phyloP scores from a whole-genome alignment of 1,140 invertebrate genomes.

The Camponotus floridanus region DNA sequence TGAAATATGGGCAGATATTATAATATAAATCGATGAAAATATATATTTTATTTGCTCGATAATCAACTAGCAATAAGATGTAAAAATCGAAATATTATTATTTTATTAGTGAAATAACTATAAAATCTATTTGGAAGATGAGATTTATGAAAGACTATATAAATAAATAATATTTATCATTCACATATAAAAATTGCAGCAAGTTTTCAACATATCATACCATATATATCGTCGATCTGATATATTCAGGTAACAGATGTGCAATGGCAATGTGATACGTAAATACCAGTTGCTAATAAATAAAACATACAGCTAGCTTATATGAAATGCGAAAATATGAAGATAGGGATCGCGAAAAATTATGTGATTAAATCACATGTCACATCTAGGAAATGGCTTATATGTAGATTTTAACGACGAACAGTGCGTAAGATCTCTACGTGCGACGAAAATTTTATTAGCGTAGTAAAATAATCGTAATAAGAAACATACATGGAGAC shows the following conservation, averaged over 20 bases:
- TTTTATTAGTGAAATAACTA: neutral
- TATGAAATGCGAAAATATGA: neutral
- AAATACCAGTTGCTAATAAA: slow-evolving; percentile 11
- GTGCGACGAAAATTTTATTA: slow-evolving; percentile 18
- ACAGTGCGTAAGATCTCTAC: neutral
- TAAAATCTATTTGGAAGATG: neutral
- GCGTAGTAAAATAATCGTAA: slow-evolving; percentile 40
- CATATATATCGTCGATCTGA: neutral
- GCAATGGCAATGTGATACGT: neutral
- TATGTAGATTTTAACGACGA: neutral
- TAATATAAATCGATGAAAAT: neutral
- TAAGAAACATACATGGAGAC: neutral
- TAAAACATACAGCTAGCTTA: too few species aligned
- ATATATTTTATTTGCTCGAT: neutral
- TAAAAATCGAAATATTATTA: neutral
- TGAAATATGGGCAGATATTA: neutral
- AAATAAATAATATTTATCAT: neutral
- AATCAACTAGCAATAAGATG: neutral
- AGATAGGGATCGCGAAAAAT: neutral
- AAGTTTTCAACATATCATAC: neutral
- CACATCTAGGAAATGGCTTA: neutral
- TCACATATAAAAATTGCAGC: neutral
- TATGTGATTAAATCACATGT: neutral
- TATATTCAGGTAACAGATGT: neutral
- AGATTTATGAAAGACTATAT: neutral